A percentile compares a stretch with the other conserved stretches of the same genome.
Evolutionary conservation across 2,888 invertebrate genomes (phyloP).

Genomic region (Xylophagus ater): DNA sequence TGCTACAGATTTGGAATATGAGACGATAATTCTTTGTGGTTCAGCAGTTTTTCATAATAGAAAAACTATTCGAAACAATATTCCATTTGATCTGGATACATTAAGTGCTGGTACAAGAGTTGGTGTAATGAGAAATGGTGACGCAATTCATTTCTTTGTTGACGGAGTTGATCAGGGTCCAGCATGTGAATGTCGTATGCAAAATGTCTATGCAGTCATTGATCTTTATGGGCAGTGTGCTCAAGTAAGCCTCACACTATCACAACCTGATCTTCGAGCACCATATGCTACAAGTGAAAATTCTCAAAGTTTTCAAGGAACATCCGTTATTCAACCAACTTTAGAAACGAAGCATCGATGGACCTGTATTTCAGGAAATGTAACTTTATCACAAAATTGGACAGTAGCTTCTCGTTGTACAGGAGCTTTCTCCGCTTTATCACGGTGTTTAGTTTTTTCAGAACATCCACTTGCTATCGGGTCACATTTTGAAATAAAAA

Average conservation of each 20-base stretch:
- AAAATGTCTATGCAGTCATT: constrained; percentile 84
- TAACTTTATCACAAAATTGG: constrained; percentile 36
- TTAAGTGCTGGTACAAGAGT: constrained; percentile 67
- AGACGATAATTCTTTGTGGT: constrained; percentile 88
- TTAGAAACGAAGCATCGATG: constrained; percentile 39
- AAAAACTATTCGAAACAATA: constrained; percentile 67
- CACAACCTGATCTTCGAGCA: constrained; percentile 30
- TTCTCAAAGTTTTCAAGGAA: constrained; percentile 46
- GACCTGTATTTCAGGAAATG: constrained; percentile 37
- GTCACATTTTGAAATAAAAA: constrained; percentile 37
- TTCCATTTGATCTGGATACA: constrained; percentile 74
- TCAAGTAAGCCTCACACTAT: constrained; percentile 53
- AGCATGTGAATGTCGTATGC: constrained; percentile 67
- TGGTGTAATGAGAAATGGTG: constrained; percentile 78
- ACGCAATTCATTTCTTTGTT: constrained; percentile 75
- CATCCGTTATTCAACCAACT: constrained; percentile 45
- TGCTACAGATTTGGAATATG: constrained; percentile 82
- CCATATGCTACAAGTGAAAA: constrained; percentile 42
- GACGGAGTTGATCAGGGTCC: constrained; percentile 80
- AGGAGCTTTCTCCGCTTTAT: constrained; percentile 31
- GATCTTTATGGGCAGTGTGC: constrained; percentile 92
- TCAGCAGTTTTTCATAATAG: constrained; percentile 88
- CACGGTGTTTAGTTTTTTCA: constrained; percentile 37
- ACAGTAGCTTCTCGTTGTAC: constrained; percentile 35
- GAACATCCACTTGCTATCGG: constrained; percentile 35